Base-by-base conservation (phyloP, 2,888 invertebrate genomes). In the Dryocosmus kuriphilus region DNA sequence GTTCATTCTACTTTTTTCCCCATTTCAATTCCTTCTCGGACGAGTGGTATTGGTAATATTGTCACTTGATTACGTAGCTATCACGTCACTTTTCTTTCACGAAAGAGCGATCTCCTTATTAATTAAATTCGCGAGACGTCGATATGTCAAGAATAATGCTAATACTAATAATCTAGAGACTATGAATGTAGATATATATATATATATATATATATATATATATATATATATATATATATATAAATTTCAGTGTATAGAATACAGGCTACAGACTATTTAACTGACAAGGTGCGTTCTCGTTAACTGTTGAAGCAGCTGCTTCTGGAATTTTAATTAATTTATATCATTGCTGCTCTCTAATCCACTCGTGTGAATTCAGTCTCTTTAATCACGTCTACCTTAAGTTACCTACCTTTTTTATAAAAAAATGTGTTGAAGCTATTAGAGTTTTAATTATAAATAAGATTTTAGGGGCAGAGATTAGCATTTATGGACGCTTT, bases 131-230 rank as follows among this genome's bases (percentile, higher is more conserved):
- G 41, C 27, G 41, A 46, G 27, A 67, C 46, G 46, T 46, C 27
- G 46, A 67, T 67, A 67, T 67, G 67, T 67, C 41, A 67, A 67
- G 67, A 67, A 67, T 46, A 67, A 67, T 67, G 27, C 19, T 67
- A 61, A 62, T 35, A 63, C 16, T 65, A 65, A 38, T 65, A 65
- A 65, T 65, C 65, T 22, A 41, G 4, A 35, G n/a, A 41, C 32
- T 32, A 32, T 32, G n/a, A n/a, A n/a, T n/a, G n/a, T n/a, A n/a
- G n/a, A n/a, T 32, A 32, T 32, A 7, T 6, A 8, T 32, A 41
- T 41, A 14, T 4, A 41, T 41, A 41, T 7, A 46, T 7, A 46
- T 46, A 19, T 46, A 46, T 32, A 32, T 32, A 7, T 6, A 8
- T 32, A 32, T 32, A 7, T 6, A 8, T 32, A 41, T 41, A 14